These are phyloP conservation scores for Pseudopipra pipra DNA, from an alignment of 2,113 vertebrate genomes.

Conservation along the genomic window DNA sequence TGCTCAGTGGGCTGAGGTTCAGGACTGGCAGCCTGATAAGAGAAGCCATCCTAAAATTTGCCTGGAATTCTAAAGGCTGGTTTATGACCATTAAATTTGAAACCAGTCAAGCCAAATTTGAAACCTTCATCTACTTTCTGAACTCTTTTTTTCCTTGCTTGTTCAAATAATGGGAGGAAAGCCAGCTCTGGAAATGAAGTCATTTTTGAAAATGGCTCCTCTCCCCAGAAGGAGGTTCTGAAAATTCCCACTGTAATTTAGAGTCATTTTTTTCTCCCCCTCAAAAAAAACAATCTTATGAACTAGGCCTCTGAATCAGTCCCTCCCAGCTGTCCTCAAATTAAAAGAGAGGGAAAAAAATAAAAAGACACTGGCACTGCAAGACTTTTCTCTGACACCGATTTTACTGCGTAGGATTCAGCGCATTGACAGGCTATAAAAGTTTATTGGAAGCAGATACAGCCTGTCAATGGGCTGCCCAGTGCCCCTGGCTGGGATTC, in stretches of 20 bases:
- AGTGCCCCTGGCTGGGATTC: conserved; percentile 3
- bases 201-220: conserved; percentile 34
- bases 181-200: conserved; percentile 65
- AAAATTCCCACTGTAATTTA: conserved; percentile 59
- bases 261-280: not conserved
- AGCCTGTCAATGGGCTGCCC: not conserved
- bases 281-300: not conserved
- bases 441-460: conserved; percentile 67
- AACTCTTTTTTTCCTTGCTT: conserved; percentile 9
- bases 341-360: not conserved
- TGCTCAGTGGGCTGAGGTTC: not conserved
- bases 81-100: not conserved
- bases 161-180: conserved; percentile 35
- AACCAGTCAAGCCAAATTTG: not conserved
- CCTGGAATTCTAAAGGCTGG: not conserved
- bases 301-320: not conserved
- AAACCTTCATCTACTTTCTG: not conserved
- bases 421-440: conserved; percentile 63
- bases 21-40: not conserved
- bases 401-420: conserved; percentile 50
- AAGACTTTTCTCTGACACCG: conserved; percentile 45
- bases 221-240: not conserved
- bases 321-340: conserved; percentile 21
- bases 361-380: conserved; percentile 26
- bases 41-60: not conserved